Conservation (phyloP, 1,140 invertebrate species). For the Drosophila fuyamai region DNA sequence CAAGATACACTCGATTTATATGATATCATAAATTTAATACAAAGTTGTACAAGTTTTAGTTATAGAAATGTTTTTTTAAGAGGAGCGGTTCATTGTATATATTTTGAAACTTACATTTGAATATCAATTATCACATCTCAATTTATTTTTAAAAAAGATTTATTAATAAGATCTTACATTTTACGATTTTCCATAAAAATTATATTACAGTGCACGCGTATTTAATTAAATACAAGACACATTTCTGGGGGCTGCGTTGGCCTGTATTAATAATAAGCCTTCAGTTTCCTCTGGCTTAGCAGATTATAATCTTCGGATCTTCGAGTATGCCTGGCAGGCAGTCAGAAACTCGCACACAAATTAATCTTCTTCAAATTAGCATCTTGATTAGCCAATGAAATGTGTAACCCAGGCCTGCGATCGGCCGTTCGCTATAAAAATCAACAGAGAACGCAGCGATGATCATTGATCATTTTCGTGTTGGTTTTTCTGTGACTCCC, state of each 20-base stretch:
- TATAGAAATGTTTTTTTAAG: too few relatives aligned
- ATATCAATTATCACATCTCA: too few relatives aligned
- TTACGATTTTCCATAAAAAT: too few relatives aligned
- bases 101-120: too few relatives aligned
- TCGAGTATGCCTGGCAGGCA: constrained; percentile 48
- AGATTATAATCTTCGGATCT: constrained; percentile 61
- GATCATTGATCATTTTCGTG: constrained; percentile 78
- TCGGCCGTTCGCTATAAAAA: constrained; percentile 68
- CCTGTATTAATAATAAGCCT: constrained; percentile 69
- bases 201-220: constrained; percentile 18
- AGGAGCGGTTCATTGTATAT: too few relatives aligned
- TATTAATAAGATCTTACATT: not conserved
- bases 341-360: constrained; percentile 69
- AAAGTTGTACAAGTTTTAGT: too few relatives aligned
- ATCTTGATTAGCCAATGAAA: constrained; percentile 84
- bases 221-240: constrained; percentile 74
- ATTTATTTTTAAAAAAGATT: too few relatives aligned
- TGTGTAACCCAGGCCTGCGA: constrained; percentile 73
- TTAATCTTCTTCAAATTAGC: constrained; percentile 84
- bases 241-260: constrained; percentile 41
- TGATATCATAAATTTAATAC: not conserved
- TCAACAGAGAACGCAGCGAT: constrained; percentile 69
- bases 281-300: constrained; percentile 59
- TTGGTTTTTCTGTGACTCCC: constrained; percentile 23
- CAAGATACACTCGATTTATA: too few relatives aligned